phyloP scores from a whole-genome alignment of 2,888 invertebrate genomes.

The Oscheius sp. region DNA sequence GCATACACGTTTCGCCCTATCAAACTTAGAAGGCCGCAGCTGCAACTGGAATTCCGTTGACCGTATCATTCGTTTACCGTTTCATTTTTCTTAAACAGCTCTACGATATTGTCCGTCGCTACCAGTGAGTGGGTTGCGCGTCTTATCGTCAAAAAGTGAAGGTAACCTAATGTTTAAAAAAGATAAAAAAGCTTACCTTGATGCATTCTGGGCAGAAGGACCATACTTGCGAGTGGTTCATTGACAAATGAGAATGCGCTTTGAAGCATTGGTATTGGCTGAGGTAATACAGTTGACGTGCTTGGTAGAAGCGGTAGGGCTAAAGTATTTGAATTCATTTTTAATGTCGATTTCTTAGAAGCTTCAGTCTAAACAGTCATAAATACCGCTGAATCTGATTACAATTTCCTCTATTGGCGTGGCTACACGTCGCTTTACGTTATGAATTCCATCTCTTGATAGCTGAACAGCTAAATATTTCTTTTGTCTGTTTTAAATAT shows the following conservation, averaged over 20 bases:
- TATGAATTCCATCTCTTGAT: conserved; percentile 54
- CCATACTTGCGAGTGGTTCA: conserved; percentile 16
- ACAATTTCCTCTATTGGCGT: not conserved
- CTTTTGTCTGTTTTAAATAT: not conserved
- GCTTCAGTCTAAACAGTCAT: too few species aligned
- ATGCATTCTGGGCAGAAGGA: conserved; percentile 48
- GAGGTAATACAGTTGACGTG: too few species aligned
- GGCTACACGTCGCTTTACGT: not conserved
- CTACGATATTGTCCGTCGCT: conserved; percentile 43
- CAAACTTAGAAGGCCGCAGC: conserved; percentile 53
- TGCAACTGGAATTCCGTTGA: conserved; percentile 31
- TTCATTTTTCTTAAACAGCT: conserved; percentile 36
- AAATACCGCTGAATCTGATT: not conserved
- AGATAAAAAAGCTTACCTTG: conserved; percentile 30
- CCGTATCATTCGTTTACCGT: conserved; percentile 20
- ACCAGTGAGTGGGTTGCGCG: conserved; percentile 60
- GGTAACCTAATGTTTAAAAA: conserved; percentile 47
- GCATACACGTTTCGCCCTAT: conserved; percentile 61
- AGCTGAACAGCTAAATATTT: conserved; percentile 59
- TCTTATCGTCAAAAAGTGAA: conserved; percentile 59
- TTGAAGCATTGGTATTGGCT: not conserved
- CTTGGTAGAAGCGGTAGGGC: too few species aligned
- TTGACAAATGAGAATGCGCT: not conserved
- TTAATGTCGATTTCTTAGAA: too few species aligned
- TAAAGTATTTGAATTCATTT: too few species aligned